phyloP scores from a whole-genome alignment of 2,113 vertebrate species.

The Thermophis baileyi region DNA sequence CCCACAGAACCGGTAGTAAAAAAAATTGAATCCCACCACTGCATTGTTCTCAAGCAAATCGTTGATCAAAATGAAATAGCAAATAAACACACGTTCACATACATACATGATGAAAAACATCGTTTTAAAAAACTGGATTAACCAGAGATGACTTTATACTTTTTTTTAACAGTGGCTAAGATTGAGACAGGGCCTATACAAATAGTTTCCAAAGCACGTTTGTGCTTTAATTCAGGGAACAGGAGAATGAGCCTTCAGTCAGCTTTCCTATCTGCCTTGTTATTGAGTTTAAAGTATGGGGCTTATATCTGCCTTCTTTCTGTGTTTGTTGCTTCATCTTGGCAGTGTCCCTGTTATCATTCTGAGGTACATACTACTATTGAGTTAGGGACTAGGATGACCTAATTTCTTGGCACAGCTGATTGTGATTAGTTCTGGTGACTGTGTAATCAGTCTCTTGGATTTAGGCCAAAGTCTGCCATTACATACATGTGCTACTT shows the following conservation, averaged over 20 bases:
- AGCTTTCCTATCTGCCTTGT: not conserved
- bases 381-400: constrained; percentile 44
- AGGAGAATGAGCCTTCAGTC: not conserved
- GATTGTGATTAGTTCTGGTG: constrained; percentile 30
- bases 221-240: not conserved
- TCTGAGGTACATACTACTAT: constrained; percentile 18
- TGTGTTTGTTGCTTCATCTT: not conserved
- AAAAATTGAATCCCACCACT: no score
- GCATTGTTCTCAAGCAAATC: not conserved
- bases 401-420: constrained; percentile 62
- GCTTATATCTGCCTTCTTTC: not conserved
- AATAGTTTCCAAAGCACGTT: not conserved
- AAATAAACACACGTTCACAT: not conserved
- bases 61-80: not conserved
- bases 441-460: constrained; percentile 44
- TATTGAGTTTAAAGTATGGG: not conserved
- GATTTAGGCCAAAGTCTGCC: constrained; percentile 15
- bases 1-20: no score
- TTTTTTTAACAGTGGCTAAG: not conserved
- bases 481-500: not conserved
- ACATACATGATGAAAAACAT: not conserved
- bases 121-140: not conserved
- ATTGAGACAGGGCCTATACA: not conserved
- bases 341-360: constrained; percentile 27
- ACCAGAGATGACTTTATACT: not conserved